These are phyloP conservation scores for Atta cephalotes DNA, from an alignment of 1,140 invertebrate species.

Conservation along the genomic window DNA sequence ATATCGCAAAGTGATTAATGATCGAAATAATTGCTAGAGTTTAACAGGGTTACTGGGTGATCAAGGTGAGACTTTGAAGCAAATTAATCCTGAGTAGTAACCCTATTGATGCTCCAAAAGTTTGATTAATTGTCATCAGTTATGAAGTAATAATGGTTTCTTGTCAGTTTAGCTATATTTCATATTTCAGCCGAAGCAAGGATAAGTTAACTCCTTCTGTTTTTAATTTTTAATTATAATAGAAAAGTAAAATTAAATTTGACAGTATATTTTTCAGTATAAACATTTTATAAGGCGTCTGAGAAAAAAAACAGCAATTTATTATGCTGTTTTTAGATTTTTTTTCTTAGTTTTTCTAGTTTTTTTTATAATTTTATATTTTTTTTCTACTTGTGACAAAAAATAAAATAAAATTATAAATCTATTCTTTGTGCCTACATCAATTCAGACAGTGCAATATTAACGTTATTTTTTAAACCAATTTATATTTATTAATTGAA, in stretches of 20 bases:
- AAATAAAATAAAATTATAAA: neutral
- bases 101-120: slow-evolving; percentile 65
- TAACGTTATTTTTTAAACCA: neutral
- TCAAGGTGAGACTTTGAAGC: slow-evolving; percentile 68
- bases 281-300: slow-evolving; percentile 1
- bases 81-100: slow-evolving; percentile 74
- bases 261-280: neutral
- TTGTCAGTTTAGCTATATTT: slow-evolving; percentile 33
- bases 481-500: neutral
- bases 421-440: too few relatives aligned
- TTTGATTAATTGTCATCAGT: slow-evolving; percentile 75
- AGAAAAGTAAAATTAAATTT: neutral
- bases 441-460: too few relatives aligned
- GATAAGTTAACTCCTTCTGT: neutral
- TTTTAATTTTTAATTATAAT: neutral
- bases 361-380: neutral
- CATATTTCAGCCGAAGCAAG: neutral
- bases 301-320: neutral
- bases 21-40: slow-evolving; percentile 73
- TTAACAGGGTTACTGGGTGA: slow-evolving; percentile 75
- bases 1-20: slow-evolving; percentile 73
- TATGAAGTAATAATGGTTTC: slow-evolving; percentile 57
- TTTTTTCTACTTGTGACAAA: neutral
- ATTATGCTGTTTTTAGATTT: neutral
- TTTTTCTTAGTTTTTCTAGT: neutral